Percentiles rank a stretch among this genome's conserved stretches.
These are phyloP conservation scores for Pempheris klunzingeri DNA, from an alignment of 2,797 vertebrate genomes.

Conservation along the genomic window DNA sequence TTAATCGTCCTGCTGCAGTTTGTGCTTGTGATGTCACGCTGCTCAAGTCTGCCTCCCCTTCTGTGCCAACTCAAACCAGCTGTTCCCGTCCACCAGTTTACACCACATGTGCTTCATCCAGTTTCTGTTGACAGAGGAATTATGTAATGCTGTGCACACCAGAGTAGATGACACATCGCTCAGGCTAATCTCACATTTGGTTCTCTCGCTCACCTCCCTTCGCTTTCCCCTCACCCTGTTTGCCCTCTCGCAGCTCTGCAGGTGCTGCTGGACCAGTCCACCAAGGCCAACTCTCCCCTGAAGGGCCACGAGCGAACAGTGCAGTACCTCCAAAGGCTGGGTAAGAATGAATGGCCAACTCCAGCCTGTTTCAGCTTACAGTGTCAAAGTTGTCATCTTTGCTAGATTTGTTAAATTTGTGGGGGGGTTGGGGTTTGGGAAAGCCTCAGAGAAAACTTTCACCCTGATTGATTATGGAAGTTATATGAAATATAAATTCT, in stretches of 20 bases:
- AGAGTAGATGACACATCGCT: conserved; percentile 25
- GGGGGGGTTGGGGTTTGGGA: conserved; percentile 11
- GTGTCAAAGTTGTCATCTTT: background rate
- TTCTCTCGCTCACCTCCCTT: background rate
- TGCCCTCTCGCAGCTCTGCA: conserved; percentile 87
- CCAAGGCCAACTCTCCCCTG: conserved; percentile 98
- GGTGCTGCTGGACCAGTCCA: conserved; percentile 97
- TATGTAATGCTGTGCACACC: conserved; percentile 27
- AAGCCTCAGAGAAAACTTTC: conserved; percentile 26
- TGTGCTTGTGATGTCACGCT: conserved; percentile 66
- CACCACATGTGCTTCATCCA: conserved; percentile 20
- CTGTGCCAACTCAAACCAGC: conserved; percentile 63
- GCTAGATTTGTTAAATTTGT: background rate
- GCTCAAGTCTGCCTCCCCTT: conserved; percentile 23
- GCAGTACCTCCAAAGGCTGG: conserved; percentile 96
- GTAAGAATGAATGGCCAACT: conserved; percentile 75
- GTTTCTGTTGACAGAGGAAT: conserved; percentile 25
- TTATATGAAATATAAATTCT: conserved; percentile 15
- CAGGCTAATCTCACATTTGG: conserved; percentile 9
- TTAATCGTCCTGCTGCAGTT: conserved; percentile 57
- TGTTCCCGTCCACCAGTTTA: conserved; percentile 51
- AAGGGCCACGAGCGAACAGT: conserved; percentile 99
- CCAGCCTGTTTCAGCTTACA: background rate
- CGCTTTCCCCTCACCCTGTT: background rate
- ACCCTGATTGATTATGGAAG: conserved; percentile 28